phyloP scores from a whole-genome alignment of 2,797 vertebrate genomes.

The Acrossocheilus wenchowensis region DNA sequence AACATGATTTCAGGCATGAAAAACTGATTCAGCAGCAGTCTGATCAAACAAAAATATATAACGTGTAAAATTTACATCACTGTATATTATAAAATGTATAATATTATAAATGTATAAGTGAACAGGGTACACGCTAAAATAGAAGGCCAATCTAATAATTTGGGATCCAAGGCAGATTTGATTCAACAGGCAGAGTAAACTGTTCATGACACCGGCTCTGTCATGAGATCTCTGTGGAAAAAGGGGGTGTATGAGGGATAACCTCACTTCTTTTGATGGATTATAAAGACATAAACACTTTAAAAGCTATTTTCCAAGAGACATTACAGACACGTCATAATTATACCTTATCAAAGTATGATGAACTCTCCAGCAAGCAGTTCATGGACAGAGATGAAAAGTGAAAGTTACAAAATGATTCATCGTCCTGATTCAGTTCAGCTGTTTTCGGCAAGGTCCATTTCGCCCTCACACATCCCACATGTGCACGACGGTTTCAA shows the following conservation, averaged over 20 bases:
- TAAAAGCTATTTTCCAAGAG: slow-evolving; percentile 3
- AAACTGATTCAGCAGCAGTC: too few species aligned
- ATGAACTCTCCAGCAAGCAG: neutral
- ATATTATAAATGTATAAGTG: too few species aligned
- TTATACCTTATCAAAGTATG: neutral
- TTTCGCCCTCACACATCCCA: slow-evolving; percentile 18
- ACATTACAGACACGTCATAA: neutral
- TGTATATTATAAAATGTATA: too few species aligned
- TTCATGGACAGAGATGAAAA: neutral
- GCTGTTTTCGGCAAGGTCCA: slow-evolving; percentile 13
- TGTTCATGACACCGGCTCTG: neutral
- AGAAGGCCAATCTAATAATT: neutral
- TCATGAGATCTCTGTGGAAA: neutral
- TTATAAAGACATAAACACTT: neutral
- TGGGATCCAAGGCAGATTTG: neutral
- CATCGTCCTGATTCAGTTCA: slow-evolving; percentile 27
- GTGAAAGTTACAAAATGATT: slow-evolving; percentile 15
- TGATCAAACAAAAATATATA: too few species aligned
- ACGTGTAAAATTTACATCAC: too few species aligned
- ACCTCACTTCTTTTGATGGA: slow-evolving; percentile 6
- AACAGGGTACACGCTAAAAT: neutral
- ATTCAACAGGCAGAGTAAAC: neutral
- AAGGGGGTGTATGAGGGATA: neutral
- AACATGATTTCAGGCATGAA: too few species aligned
- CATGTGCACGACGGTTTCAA: slow-evolving; percentile 38